Base-by-base conservation (phyloP, 2,797 vertebrate species). In the Danionella dracula region DNA sequence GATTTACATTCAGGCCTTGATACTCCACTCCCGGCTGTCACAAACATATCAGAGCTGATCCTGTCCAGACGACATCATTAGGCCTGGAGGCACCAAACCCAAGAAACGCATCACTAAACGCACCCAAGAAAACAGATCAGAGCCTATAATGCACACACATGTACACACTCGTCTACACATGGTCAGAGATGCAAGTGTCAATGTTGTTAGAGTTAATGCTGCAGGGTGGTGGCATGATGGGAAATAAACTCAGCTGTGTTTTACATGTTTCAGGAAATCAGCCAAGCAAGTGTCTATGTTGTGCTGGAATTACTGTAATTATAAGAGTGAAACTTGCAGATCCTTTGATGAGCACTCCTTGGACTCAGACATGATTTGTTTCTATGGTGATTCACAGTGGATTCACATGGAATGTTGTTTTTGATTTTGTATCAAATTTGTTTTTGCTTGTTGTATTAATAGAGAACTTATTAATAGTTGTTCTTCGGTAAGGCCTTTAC, bases 41-140 rank as follows among this genome's bases (percentile, higher is more conserved):
- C 51, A 54, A 77, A 79, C 29, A 65, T 59, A 78, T 72, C 63
- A 78, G 71, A 77, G 82, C 78, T 78, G 75, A 82, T 79, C 81
- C 48, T 70, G 63, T 37, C 61, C 66, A 68, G 62, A 54, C 67
- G 73, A 74, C 61, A 70, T 77, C 66, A 76, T 76, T 67, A 68
- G 46, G 46, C 64, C 77, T 73, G 54, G 46, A 40, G 63, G 82
- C 66, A 35, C 56, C 21, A 63, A 70, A 63, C 49, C 76, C 74
- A 71, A 66, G 42, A 48, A 51, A 9, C 29, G 58, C 59, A 56
- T 49, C 20, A 27, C 55, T 42, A 34, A 46, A 75, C 35, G 34
- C 46, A 27, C 51, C 9, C 63, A 21, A 16, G 20, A 55, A 9
- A 17, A 37, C 19, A 74, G 37, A 72, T 34, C n/a, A 64, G 66